Evolutionary conservation across 1,140 invertebrate genomes (phyloP).

Genomic region (Phymorhynchus buccinoides): DNA sequence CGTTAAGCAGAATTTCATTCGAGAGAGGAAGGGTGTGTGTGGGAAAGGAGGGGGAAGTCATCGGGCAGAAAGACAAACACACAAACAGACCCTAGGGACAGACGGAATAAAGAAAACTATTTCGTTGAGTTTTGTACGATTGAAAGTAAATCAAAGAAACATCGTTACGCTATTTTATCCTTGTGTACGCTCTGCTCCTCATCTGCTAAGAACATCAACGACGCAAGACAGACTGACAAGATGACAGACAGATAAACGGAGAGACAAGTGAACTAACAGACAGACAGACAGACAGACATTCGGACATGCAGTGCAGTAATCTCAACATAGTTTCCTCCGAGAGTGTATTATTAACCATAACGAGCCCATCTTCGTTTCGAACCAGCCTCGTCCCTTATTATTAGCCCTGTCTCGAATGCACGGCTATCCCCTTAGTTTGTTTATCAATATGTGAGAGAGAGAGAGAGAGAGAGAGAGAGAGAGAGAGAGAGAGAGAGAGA

Average conservation of each 20-base stretch:
- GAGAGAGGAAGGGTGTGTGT: no score
- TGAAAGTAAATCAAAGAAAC: no score
- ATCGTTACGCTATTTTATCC: no score
- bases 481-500: slow-evolving; percentile 7
- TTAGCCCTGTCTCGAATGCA: neutral
- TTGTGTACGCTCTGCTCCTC: no score
- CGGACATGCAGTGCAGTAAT: neutral
- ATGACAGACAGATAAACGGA: neutral
- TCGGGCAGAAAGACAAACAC: neutral
- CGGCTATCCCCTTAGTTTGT: neutral
- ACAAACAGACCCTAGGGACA: neutral
- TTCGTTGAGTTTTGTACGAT: no score
- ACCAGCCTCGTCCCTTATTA: neutral
- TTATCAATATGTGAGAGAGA: neutral
- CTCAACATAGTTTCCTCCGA: neutral
- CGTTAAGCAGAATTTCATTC: no score
- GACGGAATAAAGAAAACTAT: no score
- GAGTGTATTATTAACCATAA: neutral
- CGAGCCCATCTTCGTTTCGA: neutral
- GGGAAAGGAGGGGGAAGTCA: neutral
- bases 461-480: slow-evolving; percentile 12
- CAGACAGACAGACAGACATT: neutral
- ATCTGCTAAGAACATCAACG: no score
- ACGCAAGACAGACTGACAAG: neutral
- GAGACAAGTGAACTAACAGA: neutral